Evolutionary conservation across 2,113 vertebrate species (phyloP), one percentile per base, ranked within the genome.

Genomic region (Lonchura striata): DNA sequence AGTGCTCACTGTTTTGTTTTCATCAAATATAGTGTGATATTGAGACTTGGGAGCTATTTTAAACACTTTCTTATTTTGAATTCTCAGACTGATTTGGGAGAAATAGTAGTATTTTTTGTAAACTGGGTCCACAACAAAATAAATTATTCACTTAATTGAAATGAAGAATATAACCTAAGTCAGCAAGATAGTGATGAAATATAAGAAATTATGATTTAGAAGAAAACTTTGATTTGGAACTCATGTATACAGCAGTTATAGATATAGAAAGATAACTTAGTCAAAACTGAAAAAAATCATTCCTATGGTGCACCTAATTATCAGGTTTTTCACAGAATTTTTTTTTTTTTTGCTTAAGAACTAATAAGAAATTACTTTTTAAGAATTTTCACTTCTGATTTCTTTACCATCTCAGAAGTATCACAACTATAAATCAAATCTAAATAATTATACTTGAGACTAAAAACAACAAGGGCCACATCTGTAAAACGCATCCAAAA

Each of bases 401-500:
- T 95, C 83, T 95, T 88, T 95, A 90, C 72, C 31, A 47, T 77
- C 86, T 94, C 90, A 91, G 84, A 97, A 97, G 94, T 96, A 95
- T 92, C 82, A 75, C 81, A 92, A 88, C 63, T 33, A 25, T 97
- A 97, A 97, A 97, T 97, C 97, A 97, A 97, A 92, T 70, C 17
- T 49, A 95, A 95, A 94, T 87, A 93, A 35, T 75, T 95, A 96
- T 76, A 94, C 69, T 90, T 91, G 83, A 96, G 92, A 79, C 89
- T 76, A 50, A 92, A 97, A 96, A 80, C 77, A 93, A 89, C 82
- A 96, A 59, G 77, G 65, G 56, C 81, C 96, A 97, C 95, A 97
- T 97, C 96, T 97, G 95, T 92, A 94, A 95, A 97, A 97, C 4
- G 5, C 74, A 97, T 97, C 78, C 86, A 90, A 90, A 96, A 91